A percentile compares a stretch with the other conserved stretches of the same genome.
These are phyloP conservation scores for Dendronephthya gigantea DNA, from an alignment of 64 coral and sea anemone genomes.

Conservation along the genomic window DNA sequence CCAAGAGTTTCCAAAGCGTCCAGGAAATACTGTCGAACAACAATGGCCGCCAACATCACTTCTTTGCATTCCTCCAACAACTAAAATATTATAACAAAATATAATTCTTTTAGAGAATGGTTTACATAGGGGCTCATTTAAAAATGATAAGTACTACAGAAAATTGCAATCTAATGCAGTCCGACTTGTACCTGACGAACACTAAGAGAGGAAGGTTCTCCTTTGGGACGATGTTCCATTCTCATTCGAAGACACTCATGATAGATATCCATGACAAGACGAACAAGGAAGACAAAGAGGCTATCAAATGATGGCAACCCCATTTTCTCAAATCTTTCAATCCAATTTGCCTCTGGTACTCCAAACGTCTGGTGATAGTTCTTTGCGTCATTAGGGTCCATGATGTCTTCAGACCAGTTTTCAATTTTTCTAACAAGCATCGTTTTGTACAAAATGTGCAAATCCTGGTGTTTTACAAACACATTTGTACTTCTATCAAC, in stretches of 20 bases:
- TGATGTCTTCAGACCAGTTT: not conserved
- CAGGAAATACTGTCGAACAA: constrained; percentile 82
- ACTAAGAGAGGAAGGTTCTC: constrained; percentile 79
- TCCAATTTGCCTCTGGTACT: not conserved
- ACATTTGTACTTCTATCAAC: not conserved
- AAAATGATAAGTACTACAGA: not conserved
- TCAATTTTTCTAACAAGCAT: not conserved
- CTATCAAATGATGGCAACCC: constrained; percentile 62
- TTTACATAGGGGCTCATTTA: no score
- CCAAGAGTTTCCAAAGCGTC: constrained; percentile 58
- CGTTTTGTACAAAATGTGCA: not conserved
- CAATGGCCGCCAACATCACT: constrained; percentile 65
- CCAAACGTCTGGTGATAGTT: not conserved
- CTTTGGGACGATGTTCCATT: constrained; percentile 82
- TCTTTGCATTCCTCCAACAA: constrained; percentile 86
- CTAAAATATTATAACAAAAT: constrained; percentile 11
- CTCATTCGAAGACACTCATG: constrained; percentile 85
- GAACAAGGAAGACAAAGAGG: constrained; percentile 66
- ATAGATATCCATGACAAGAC: constrained; percentile 65
- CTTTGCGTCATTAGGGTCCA: not conserved
- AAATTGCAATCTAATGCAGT: not conserved
- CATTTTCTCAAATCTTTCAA: constrained; percentile 39
- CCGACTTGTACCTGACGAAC: constrained; percentile 61
- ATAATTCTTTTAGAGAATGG: no score
- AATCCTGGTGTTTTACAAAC: not conserved